Evolutionary conservation across 2,113 vertebrate genomes (phyloP).

Genomic region (Dipodomys ordii): DNA sequence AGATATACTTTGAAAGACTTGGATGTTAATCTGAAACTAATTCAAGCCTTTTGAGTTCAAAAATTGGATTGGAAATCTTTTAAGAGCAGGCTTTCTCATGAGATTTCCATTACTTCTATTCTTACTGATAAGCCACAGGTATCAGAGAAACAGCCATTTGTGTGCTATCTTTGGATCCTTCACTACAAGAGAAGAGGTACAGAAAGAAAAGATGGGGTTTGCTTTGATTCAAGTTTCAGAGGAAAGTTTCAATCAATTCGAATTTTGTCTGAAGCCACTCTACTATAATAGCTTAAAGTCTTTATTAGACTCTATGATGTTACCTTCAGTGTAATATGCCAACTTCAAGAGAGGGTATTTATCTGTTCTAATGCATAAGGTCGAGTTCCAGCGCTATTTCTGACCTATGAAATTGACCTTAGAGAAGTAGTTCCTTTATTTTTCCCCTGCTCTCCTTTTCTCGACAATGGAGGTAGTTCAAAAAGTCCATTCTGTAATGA

Average conservation of each 20-base stretch:
- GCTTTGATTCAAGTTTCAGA: constrained; percentile 78
- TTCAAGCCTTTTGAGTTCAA: constrained; percentile 75
- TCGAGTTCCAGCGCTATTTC: constrained; percentile 33
- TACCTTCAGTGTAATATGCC: constrained; percentile 73
- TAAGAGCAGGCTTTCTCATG: constrained; percentile 77
- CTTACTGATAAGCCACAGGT: constrained; percentile 84
- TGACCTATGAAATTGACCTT: constrained; percentile 54
- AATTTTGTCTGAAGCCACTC: constrained; percentile 79
- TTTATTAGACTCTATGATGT: constrained; percentile 76
- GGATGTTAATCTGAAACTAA: constrained; percentile 82
- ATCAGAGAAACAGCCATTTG: constrained; percentile 80
- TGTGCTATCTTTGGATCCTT: constrained; percentile 82
- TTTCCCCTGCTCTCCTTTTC: constrained; percentile 29
- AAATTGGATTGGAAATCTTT: constrained; percentile 82
- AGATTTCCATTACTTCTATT: constrained; percentile 81
- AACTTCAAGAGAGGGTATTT: constrained; percentile 56
- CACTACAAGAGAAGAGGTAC: constrained; percentile 70
- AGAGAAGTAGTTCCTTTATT: constrained; percentile 28
- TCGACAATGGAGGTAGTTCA: neutral
- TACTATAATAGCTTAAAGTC: constrained; percentile 76
- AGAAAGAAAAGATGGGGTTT: constrained; percentile 69
- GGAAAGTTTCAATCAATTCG: constrained; percentile 78
- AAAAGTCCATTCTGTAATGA: neutral
- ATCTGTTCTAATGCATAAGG: constrained; percentile 49
- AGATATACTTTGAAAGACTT: constrained; percentile 70